Base-by-base conservation (phyloP, 2,113 vertebrate genomes). In the Narcine bancroftii region DNA sequence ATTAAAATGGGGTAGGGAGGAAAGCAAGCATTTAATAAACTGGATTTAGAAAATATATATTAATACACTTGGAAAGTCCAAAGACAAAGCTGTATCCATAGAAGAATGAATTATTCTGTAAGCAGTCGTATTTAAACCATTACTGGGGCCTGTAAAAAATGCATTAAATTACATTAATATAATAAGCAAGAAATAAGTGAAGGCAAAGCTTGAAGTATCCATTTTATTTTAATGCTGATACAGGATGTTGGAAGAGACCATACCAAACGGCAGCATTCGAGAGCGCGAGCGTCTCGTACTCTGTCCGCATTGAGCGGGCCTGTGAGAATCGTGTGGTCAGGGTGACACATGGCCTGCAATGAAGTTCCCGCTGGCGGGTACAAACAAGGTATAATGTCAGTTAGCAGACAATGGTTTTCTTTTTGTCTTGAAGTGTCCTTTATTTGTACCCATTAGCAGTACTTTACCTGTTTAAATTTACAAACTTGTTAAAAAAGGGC, bases 301-400 rank as follows among this genome's bases (percentile, higher is more conserved):
- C 98, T 97, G 98, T 99, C 98, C 98, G 99, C 99, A 99, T 98
- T 99, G 98, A 99, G 99, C 99, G 99, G 98, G 98, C 98, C 98
- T 99, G 98, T 98, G 98, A 99, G 97, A 99, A 99, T 98, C 98
- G 98, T 97, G 98, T 97, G 98, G 98, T 99, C 98, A 98, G 98
- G 98, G 96, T 96, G 96, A 97, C 96, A 99, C 98, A 98, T 97
- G 98, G 98, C 99, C 99, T 99, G 99, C 98, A 99, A 99, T 96
- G 98, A 99, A 99, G 97, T 97, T 97, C 98, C 98, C 99, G 98
- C 98, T 99, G 98, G 99, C 99, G 98, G 99, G 98, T 99, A 99
- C 99, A 99, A 99, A 99, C 99, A 99, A 99, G 99, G 99, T 98
- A 99, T 97, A 97, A 97, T 99, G 97, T 99, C 98, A 99, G 98